phyloP scores from a whole-genome alignment of 2,888 invertebrate genomes.

The Ptychoptera contaminata region DNA sequence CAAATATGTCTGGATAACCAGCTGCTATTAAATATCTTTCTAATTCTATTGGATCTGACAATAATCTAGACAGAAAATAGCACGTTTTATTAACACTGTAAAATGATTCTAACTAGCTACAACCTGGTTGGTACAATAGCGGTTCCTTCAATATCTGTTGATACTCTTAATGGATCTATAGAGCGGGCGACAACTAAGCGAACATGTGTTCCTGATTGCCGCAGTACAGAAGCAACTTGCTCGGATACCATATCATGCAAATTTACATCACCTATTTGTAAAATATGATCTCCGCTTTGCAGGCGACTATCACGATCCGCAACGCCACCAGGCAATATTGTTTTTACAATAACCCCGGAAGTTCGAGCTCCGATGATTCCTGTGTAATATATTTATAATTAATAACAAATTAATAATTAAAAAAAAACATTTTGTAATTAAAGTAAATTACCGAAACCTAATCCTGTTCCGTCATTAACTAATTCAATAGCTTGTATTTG shows the following conservation, averaged over 20 bases:
- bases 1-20: slow-evolving; percentile 61
- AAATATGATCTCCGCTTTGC: slow-evolving; percentile 93
- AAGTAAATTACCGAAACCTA: slow-evolving; percentile 62
- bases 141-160: slow-evolving; percentile 36
- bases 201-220: slow-evolving; percentile 91
- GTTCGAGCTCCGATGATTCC: slow-evolving; percentile 91
- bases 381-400: slow-evolving; percentile 18
- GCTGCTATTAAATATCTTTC: slow-evolving; percentile 74
- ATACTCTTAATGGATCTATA: slow-evolving; percentile 50
- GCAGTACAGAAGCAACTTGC: slow-evolving; percentile 85
- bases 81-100: slow-evolving; percentile 7
- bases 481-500: slow-evolving; percentile 96
- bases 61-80: slow-evolving; percentile 35
- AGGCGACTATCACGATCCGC: slow-evolving; percentile 95
- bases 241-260: slow-evolving; percentile 97
- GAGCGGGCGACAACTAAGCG: slow-evolving; percentile 87
- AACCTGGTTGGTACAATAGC: slow-evolving; percentile 53
- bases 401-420: not conserved
- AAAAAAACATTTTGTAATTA: slow-evolving; percentile 23
- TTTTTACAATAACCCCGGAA: slow-evolving; percentile 98
- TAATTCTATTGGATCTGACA: slow-evolving; percentile 75
- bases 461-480: slow-evolving; percentile 92
- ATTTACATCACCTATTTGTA: slow-evolving; percentile 82
- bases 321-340: slow-evolving; percentile 92
- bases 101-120: slow-evolving; percentile 56